Conservation (phyloP, 2,888 invertebrate genomes). For the Epinotia ramella region DNA sequence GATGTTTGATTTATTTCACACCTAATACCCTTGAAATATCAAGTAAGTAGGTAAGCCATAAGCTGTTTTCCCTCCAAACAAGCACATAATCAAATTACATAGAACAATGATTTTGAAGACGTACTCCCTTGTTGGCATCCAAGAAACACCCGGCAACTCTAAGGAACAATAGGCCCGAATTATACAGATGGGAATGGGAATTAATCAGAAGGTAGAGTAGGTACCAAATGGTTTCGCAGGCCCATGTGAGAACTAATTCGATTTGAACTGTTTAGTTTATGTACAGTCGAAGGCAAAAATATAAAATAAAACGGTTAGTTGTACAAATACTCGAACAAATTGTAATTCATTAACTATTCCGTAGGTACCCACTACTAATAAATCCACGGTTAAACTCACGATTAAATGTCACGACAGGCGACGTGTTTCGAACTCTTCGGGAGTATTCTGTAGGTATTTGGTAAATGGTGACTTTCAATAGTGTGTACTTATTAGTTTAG, state of each 20-base stretch:
- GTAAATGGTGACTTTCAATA: too few relatives aligned
- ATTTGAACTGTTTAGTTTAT: slow-evolving; percentile 24
- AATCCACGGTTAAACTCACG: too few relatives aligned
- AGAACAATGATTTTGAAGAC: slow-evolving; percentile 36
- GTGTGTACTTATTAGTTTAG: too few relatives aligned
- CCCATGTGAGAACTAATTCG: slow-evolving; percentile 33
- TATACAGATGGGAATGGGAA: slow-evolving; percentile 63
- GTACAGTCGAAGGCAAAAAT: slow-evolving; percentile 1
- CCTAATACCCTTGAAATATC: slow-evolving; percentile 21
- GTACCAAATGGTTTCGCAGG: slow-evolving; percentile 35
- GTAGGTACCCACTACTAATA: too few relatives aligned
- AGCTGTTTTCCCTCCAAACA: slow-evolving; percentile 27
- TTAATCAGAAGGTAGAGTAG: slow-evolving; percentile 57
- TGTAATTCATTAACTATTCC: too few relatives aligned
- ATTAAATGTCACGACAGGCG: too few relatives aligned
- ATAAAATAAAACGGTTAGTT: too few relatives aligned
- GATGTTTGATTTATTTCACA: slow-evolving; percentile 16
- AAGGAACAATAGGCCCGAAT: slow-evolving; percentile 58
- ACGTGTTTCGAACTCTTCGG: too few relatives aligned
- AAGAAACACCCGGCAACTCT: slow-evolving; percentile 49
- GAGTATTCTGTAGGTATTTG: too few relatives aligned
- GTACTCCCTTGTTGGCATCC: slow-evolving; percentile 34
- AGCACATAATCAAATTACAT: slow-evolving; percentile 31
- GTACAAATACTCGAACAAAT: too few relatives aligned
- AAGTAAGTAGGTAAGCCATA: slow-evolving; percentile 13